Percentiles rank a stretch among this genome's conserved stretches.
Conservation (phyloP, 2,888 invertebrate species). For the Carabus problematicus region DNA sequence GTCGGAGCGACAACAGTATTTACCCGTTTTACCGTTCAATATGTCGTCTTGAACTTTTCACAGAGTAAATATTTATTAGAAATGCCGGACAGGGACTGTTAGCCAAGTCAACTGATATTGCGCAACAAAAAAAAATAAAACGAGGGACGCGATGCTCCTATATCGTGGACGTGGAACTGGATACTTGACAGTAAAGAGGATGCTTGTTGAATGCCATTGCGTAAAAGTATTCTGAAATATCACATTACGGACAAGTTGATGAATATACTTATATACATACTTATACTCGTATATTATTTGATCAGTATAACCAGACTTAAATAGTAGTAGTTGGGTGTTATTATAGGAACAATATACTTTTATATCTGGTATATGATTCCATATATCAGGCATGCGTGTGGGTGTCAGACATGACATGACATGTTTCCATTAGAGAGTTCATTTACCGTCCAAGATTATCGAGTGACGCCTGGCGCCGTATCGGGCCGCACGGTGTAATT, state of each 20-base stretch:
- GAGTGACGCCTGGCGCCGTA: not conserved
- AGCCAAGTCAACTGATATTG: constrained; percentile 11
- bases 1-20: constrained; percentile 15
- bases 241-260: no score
- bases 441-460: constrained; percentile 30
- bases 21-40: constrained; percentile 13
- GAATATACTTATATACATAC: no score
- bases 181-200: no score
- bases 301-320: no score
- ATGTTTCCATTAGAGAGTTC: constrained; percentile 39
- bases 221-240: no score
- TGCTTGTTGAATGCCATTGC: no score
- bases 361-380: no score
- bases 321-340: no score
- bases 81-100: not conserved
- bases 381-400: not conserved
- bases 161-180: not conserved
- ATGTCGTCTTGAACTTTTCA: constrained; percentile 6
- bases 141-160: no score
- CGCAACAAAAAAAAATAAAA: no score
- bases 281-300: not conserved
- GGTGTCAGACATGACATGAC: constrained; percentile 30
- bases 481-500: constrained; percentile 17
- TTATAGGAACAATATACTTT: no score
- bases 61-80: constrained; percentile 16